Base-by-base conservation (phyloP, 2,113 vertebrate species). In the Dasypus novemcinctus region DNA sequence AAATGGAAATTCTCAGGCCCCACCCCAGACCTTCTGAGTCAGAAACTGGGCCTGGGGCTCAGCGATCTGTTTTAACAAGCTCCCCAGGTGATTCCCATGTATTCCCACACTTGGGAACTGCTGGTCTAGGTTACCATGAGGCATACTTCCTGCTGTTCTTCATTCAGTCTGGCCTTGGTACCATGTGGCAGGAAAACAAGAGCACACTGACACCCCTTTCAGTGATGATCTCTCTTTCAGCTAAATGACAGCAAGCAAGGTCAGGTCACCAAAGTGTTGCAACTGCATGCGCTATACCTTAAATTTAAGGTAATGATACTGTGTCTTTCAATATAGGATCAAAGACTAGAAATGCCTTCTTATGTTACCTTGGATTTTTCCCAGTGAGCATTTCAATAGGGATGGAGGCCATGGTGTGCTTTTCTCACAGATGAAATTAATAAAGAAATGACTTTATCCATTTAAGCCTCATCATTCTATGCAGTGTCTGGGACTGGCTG, bases 291-390 rank as follows among this genome's bases (percentile, higher is more conserved):
- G 25, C 83, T 31, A 2, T 61, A 49, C 64, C 92, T 97, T 43
- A 84, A 95, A 78, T 96, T 95, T 78, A 68, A 86, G 71, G 54
- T 93, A 78, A 52, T n/a, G 25, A 89, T 80, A 46, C 36, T 59
- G 27, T 29, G 29, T 82, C 89, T 96, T 97, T 96, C 90, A 97
- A 74, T 68, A 69, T n/a, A 78, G 57, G 63, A 86, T 89, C 74
- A 89, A 93, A 94, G 82, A 38, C 78, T 68, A 91, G 86, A 76
- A 74, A 91, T 85, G 8, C 59, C 71, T 96, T 93, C 89, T 94
- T 88, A 31, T 29, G n/a, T 96, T 88, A 83, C 68, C 49, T 93
- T 91, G 72, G 36, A 57, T 93, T 95, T 96, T 6, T 57, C 68
- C 66, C 57, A 74, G 2, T 31, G 63, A 75, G 71, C 61, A 59